A percentile compares a stretch with the other conserved stretches of the same genome.
Conservation (phyloP, 1,140 invertebrate species). For the Diuraphis noxia region DNA sequence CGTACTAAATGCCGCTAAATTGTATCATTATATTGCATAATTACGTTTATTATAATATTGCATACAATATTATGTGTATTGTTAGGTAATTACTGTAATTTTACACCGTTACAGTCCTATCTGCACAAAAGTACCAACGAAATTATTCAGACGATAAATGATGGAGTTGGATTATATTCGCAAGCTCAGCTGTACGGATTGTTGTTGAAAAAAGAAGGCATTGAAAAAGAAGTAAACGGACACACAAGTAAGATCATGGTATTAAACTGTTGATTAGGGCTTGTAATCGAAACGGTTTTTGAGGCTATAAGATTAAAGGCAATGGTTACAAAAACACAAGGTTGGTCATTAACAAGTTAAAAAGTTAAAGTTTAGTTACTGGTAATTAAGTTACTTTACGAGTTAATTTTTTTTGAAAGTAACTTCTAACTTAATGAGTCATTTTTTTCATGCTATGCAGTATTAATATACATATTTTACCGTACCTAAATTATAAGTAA, state of each 20-base stretch:
- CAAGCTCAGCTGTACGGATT: slow-evolving; percentile 85
- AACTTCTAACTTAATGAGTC: no score
- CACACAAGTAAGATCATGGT: slow-evolving; percentile 60
- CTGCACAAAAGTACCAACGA: slow-evolving; percentile 70
- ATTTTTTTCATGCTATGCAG: no score
- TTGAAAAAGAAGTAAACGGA: slow-evolving; percentile 73
- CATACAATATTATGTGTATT: neutral
- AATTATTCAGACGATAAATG: slow-evolving; percentile 73
- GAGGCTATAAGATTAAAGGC: no score
- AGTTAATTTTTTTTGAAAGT: no score
- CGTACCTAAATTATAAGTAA: no score
- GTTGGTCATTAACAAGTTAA: no score
- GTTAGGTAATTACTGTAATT: neutral
- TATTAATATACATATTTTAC: no score
- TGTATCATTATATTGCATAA: neutral
- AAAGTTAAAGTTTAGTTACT: no score
- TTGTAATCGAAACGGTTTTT: neutral
- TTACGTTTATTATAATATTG: no score
- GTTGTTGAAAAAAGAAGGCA: slow-evolving; percentile 79
- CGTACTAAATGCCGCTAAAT: neutral
- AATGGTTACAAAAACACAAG: no score
- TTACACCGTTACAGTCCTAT: slow-evolving; percentile 8
- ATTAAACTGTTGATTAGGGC: neutral
- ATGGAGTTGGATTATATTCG: slow-evolving; percentile 73
- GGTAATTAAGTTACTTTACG: no score